Conservation (phyloP, 2,888 invertebrate genomes). For the Gari tellinella region DNA sequence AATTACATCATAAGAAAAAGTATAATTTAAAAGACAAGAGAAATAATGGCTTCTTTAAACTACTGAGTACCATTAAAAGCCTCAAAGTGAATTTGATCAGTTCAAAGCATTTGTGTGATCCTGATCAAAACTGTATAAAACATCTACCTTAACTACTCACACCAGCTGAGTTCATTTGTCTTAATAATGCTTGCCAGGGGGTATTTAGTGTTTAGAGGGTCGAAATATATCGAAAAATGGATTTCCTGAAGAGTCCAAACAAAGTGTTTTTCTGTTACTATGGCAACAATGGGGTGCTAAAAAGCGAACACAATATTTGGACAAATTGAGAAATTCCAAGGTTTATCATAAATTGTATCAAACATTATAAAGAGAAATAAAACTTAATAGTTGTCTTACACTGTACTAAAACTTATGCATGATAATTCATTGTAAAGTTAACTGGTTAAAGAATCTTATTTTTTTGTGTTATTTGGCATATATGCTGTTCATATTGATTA, state of each 20-base stretch:
- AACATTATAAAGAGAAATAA: constrained; percentile 54
- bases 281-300: neutral
- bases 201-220: constrained; percentile 28
- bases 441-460: constrained; percentile 2
- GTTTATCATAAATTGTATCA: constrained; percentile 16
- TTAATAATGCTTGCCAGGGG: constrained; percentile 58
- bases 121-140: constrained; percentile 8
- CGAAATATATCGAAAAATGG: constrained; percentile 57
- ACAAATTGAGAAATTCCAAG: neutral
- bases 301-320: neutral
- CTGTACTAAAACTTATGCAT: constrained; percentile 54
- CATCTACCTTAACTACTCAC: constrained; percentile 19
- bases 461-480: too few relatives aligned
- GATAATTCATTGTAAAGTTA: constrained; percentile 36
- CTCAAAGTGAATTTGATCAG: too few relatives aligned
- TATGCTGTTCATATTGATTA: too few relatives aligned
- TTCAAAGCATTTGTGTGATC: neutral
- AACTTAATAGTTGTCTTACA: constrained; percentile 46
- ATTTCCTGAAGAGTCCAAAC: constrained; percentile 2
- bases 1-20: too few relatives aligned
- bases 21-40: too few relatives aligned
- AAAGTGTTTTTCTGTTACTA: neutral
- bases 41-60: too few relatives aligned
- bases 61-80: too few relatives aligned
- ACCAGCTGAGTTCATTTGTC: constrained; percentile 47